Percentiles rank a stretch among this genome's conserved stretches.
These are phyloP conservation scores for Scaptomyza tumidula DNA, from an alignment of 2,888 invertebrate species.

Conservation along the genomic window DNA sequence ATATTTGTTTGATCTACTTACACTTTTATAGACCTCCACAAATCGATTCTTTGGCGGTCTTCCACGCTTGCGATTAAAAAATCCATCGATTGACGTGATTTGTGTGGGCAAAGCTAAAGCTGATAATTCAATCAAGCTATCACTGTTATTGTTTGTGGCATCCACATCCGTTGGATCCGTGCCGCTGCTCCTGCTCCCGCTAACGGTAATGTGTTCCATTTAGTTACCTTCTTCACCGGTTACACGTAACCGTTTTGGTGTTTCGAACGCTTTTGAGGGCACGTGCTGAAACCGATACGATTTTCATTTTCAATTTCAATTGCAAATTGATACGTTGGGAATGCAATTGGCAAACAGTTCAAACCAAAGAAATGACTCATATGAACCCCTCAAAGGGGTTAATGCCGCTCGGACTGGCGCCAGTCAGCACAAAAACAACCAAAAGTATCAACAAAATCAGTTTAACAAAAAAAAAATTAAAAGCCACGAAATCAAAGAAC, in stretches of 20 bases:
- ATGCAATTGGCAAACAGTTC: slow-evolving; percentile 42
- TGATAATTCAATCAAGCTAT: slow-evolving; percentile 27
- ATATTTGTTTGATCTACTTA: slow-evolving; percentile 84
- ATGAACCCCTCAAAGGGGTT: slow-evolving; percentile 4
- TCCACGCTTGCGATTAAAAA: slow-evolving; percentile 96
- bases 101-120: slow-evolving; percentile 69
- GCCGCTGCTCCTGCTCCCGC: slow-evolving; percentile 7
- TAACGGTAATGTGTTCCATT: slow-evolving; percentile 36
- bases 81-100: slow-evolving; percentile 92
- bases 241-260: no score
- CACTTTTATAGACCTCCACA: slow-evolving; percentile 96
- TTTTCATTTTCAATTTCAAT: slow-evolving; percentile 38
- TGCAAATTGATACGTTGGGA: slow-evolving; percentile 62
- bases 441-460: background rate
- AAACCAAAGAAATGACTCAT: slow-evolving; percentile 31
- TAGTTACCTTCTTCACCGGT: background rate
- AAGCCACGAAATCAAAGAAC: slow-evolving; percentile 2
- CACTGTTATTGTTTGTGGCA: slow-evolving; percentile 13
- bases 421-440: slow-evolving; percentile 47
- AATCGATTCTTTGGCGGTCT: slow-evolving; percentile 98
- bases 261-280: slow-evolving; percentile 19
- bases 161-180: slow-evolving; percentile 35
- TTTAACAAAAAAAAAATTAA: background rate
- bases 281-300: slow-evolving; percentile 38
- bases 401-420: slow-evolving; percentile 36